phyloP scores from a whole-genome alignment of 2,113 vertebrate species.

The Scartelaos histophorus region DNA sequence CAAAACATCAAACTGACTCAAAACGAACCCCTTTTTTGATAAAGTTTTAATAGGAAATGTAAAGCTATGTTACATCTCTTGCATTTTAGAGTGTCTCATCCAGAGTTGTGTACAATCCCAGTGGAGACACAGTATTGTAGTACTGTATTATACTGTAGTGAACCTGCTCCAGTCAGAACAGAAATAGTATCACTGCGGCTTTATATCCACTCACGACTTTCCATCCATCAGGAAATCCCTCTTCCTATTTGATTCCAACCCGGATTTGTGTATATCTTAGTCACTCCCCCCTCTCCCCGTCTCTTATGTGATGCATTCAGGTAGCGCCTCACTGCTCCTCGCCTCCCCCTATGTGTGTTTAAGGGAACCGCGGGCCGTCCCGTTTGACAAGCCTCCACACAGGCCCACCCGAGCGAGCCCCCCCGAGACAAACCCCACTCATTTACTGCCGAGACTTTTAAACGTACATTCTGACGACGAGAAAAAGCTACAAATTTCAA shows the following conservation, averaged over 20 bases:
- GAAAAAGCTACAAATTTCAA: background rate
- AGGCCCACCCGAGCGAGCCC: constrained; percentile 46
- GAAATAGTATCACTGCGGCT: background rate
- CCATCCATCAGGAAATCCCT: background rate
- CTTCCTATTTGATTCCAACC: background rate
- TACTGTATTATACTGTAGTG: too few relatives aligned
- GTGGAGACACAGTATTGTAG: background rate
- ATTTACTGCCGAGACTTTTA: constrained; percentile 37
- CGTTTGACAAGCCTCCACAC: constrained; percentile 61
- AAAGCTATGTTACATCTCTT: too few relatives aligned
- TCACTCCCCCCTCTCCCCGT: background rate
- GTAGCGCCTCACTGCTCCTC: constrained; percentile 68
- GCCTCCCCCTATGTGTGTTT: constrained; percentile 72
- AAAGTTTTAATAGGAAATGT: too few relatives aligned
- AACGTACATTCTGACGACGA: background rate
- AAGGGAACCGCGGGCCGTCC: constrained; percentile 35
- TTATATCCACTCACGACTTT: background rate
- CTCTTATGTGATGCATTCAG: constrained; percentile 62
- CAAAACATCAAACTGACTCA: too few relatives aligned
- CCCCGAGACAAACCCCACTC: constrained; percentile 45
- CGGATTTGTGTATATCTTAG: background rate
- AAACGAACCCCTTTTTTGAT: too few relatives aligned
- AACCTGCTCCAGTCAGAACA: background rate
- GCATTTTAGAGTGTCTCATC: too few relatives aligned
- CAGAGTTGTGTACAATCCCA: background rate